Evolutionary conservation across 1,140 invertebrate genomes (phyloP).

Genomic region (Aphelenchoides fujianensis): DNA sequence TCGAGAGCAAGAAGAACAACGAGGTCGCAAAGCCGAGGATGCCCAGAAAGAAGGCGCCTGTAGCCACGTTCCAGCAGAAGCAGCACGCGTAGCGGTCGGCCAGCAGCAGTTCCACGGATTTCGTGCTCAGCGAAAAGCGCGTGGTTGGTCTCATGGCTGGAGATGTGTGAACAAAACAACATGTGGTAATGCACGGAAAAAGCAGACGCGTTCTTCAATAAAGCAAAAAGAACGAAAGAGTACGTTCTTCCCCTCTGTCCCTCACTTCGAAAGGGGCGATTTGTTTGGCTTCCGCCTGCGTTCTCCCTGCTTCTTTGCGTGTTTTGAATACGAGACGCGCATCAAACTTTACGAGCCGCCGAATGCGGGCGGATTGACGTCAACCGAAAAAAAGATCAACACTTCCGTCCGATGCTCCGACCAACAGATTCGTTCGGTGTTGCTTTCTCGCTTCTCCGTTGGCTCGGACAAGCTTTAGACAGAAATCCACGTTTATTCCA

Average conservation of each 20-base stretch:
- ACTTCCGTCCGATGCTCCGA: too few species aligned
- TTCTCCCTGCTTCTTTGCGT: too few species aligned
- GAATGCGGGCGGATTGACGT: not conserved
- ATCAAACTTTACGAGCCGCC: not conserved
- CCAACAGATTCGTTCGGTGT: not conserved
- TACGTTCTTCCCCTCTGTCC: too few species aligned
- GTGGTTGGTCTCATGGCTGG: not conserved
- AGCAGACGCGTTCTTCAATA: too few species aligned
- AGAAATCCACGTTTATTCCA: not conserved
- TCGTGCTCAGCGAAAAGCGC: not conserved
- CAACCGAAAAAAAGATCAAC: not conserved
- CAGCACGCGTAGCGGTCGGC: conserved; percentile 1
- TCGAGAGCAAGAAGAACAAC: not conserved
- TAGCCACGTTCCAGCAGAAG: conserved; percentile 7
- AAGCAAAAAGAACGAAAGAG: too few species aligned
- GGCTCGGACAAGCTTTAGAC: not conserved
- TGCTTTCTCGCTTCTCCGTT: not conserved
- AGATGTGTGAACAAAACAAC: too few species aligned
- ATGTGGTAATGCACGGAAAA: too few species aligned
- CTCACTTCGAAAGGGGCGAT: too few species aligned
- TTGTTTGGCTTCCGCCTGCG: too few species aligned
- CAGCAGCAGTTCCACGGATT: not conserved
- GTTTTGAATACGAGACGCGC: too few species aligned
- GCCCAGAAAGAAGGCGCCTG: not conserved
- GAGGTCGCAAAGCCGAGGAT: not conserved